A percentile compares a stretch with the other conserved stretches of the same genome.
phyloP scores from a whole-genome alignment of 2,888 invertebrate species.

The Teinopalpus imperialis region DNA sequence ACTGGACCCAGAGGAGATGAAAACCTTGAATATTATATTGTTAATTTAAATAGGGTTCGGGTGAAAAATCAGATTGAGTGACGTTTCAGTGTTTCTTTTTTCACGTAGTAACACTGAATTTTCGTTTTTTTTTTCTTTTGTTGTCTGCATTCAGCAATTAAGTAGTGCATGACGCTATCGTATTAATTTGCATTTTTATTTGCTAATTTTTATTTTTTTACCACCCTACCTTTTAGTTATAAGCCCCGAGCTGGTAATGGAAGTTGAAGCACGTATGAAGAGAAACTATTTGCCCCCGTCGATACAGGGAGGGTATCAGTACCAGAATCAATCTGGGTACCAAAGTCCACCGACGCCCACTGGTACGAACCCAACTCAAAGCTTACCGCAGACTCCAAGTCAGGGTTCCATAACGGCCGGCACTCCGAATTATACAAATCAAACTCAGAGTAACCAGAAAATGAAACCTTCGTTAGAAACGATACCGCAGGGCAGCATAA shows the following conservation, averaged over 20 bases:
- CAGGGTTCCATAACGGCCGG: slow-evolving; percentile 47
- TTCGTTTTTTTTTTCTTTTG: slow-evolving; percentile 19
- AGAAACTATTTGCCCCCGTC: slow-evolving; percentile 89
- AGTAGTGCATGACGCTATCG: slow-evolving; percentile 38
- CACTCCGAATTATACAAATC: slow-evolving; percentile 44
- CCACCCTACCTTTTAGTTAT: slow-evolving; percentile 84
- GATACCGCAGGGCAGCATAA: slow-evolving; percentile 64
- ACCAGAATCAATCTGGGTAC: slow-evolving; percentile 59
- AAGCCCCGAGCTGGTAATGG: slow-evolving; percentile 93
- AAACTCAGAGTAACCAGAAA: slow-evolving; percentile 39
- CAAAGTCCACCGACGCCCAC: slow-evolving; percentile 41
- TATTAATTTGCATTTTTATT: slow-evolving; percentile 35
- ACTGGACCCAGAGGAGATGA: too few relatives aligned
- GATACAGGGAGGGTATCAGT: slow-evolving; percentile 74
- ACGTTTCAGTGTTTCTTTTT: too few relatives aligned
- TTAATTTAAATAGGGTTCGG: too few relatives aligned
- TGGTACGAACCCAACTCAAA: slow-evolving; percentile 40
- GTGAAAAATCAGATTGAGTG: too few relatives aligned
- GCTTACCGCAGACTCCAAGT: slow-evolving; percentile 45
- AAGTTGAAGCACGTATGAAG: slow-evolving; percentile 94
- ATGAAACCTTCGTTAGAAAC: slow-evolving; percentile 63
- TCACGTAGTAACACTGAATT: too few relatives aligned
- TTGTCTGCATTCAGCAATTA: slow-evolving; percentile 27
- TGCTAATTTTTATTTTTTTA: slow-evolving; percentile 41
- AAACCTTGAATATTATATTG: too few relatives aligned